A percentile compares a stretch with the other conserved stretches of the same genome.
phyloP scores from a whole-genome alignment of 1,140 invertebrate species.

The Drosophila baimaii region DNA sequence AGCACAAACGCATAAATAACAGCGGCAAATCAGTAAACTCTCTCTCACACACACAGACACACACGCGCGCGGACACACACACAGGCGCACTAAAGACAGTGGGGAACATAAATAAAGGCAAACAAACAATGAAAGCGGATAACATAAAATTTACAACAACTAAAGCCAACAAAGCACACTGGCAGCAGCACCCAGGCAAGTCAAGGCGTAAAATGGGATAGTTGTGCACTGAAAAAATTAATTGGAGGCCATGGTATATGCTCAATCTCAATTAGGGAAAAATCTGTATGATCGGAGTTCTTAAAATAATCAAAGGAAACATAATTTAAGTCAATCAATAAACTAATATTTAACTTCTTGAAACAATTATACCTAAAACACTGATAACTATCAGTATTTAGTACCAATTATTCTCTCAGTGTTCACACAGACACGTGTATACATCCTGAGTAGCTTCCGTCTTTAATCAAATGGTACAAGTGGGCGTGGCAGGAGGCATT shows the following conservation, averaged over 20 bases:
- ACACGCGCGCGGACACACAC: neutral
- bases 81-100: constrained; percentile 11
- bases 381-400: neutral
- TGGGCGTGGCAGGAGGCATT: constrained; percentile 53
- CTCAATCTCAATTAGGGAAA: too few species aligned
- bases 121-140: constrained; percentile 79
- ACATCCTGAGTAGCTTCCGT: constrained; percentile 47
- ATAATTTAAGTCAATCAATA: neutral
- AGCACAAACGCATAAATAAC: constrained; percentile 81
- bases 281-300: neutral
- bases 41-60: neutral
- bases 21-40: constrained; percentile 58
- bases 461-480: constrained; percentile 73
- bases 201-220: constrained; percentile 41
- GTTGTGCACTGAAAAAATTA: constrained; percentile 29
- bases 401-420: constrained; percentile 2
- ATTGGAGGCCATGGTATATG: too few species aligned
- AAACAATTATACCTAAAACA: neutral
- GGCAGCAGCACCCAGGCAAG: constrained; percentile 23
- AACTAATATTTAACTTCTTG: neutral
- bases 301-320: neutral
- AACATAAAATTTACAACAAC: constrained; percentile 82
- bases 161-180: constrained; percentile 53
- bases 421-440: constrained; percentile 23
- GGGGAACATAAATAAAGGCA: constrained; percentile 73